Base-by-base conservation (phyloP, 2,888 invertebrate species). In the Rhamnusium bicolor region DNA sequence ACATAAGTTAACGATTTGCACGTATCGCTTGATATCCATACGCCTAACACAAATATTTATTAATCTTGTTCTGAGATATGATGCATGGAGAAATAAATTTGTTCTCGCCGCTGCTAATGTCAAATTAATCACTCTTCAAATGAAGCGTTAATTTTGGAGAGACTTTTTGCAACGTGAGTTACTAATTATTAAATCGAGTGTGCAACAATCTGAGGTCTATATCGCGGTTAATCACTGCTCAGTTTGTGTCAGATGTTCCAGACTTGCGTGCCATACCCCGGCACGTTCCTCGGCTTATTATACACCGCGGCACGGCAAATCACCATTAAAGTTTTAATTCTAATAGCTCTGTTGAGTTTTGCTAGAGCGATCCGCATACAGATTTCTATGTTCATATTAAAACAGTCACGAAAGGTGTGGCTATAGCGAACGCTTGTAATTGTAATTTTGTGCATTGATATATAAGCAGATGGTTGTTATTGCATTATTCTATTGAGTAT, bases 191-290 rank as follows among this genome's bases (percentile, higher is more conserved):
- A 14, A 58, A 58, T 58, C 58, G 10, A 27, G 16, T 58, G 58
- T 16, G 27, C 51, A 58, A 56, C 58, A 61, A 49, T 66, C 70
- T 21, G 6, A 53, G 60, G 10, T 49, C 70, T 66, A 58, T 46
- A 66, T 70, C 73, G 53, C 53, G 53, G 47, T 69, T 62, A 70
- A 72, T 63, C 54, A 67, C 68, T 72, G 73, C 60, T 63, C 69
- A 14, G 16, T 72, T 72, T 62, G 63, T 65, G 73, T 27, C 61
- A 58, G 65, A 65, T 67, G 53, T 68, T 54, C 14, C 27, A 62
- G 51, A 56, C 12, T 77, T 75, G 77, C 77, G 77, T 77, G 77
- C 56, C 27, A 19, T 51, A 51, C 19, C 14, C 19, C 60, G 54
- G 54, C 61, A 27, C 56, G 27, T 56, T 29, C 27, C 14, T 10